Base-by-base conservation (phyloP, 2,888 invertebrate species). In the Epinotia bilunana region DNA sequence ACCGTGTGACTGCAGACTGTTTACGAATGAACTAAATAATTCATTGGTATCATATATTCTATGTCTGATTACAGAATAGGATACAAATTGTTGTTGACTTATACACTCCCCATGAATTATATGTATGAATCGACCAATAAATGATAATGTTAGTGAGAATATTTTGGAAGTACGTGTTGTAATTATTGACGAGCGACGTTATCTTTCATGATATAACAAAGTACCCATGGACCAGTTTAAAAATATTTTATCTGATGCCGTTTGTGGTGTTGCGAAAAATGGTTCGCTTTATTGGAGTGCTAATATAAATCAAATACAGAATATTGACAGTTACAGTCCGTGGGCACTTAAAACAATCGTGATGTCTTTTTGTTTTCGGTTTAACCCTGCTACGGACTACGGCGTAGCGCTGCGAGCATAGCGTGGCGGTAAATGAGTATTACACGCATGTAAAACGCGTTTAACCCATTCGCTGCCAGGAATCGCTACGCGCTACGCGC, bases 11-110 rank as follows among this genome's bases (percentile, higher is more conserved):
- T 57, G 33, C 23, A 28, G 23, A 2, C 43, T 55, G 1, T 57
- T 68, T 57, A 39, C 67, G 18, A 18, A 39, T 39, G 11, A 55
- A 57, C 43, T 13, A 57, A 53, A 61, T 20, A 65, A 49, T 58
- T 5, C 39, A 20, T 28, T 23, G 20, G 13, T 67, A 55, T 49
- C 18, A 68, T 33, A 20, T 58, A 43, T 68, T 58, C 57, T 58
- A 58, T 20, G 58, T 69, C 58, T 58, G 58, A 58, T 69, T 58
- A 46, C 23, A 69, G 43, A 69, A 23, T 69, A 69, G 43, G 46
- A 69, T 20, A 43, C 67, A n/a, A 57, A 68, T 28, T 33, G n/a
- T 7, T 39, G 39, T 28, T 13, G 13, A 28, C 20, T 55, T 58
- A 23, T 69, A 13, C 39, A 13, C 57, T 57, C 20, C 43, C 68